A percentile compares a stretch with the other conserved stretches of the same genome.
phyloP scores from a whole-genome alignment of 2,113 vertebrate genomes.

The Pelvicachromis taeniatus region DNA sequence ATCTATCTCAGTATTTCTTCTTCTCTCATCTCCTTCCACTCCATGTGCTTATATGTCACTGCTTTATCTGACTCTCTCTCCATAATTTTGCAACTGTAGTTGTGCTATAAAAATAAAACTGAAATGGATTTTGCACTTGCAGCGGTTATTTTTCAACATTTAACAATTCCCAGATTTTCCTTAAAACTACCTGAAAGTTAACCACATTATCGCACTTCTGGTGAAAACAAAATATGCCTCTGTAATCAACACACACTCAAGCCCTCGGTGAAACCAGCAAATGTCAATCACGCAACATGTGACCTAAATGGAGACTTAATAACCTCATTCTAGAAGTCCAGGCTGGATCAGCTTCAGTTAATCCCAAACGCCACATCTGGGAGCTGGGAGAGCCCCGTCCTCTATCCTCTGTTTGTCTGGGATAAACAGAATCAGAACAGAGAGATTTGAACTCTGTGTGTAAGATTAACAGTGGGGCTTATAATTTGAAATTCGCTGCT shows the following conservation, averaged over 20 bases:
- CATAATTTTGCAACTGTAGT: not conserved
- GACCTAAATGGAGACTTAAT: slow-evolving; percentile 44
- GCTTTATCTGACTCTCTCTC: not conserved
- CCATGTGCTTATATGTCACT: not conserved
- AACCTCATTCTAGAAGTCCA: slow-evolving; percentile 30
- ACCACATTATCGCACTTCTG: not conserved
- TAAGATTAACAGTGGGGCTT: slow-evolving; percentile 16
- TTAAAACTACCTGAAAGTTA: not conserved
- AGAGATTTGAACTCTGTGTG: not conserved
- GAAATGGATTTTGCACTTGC: not conserved
- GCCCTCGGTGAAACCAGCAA: not conserved
- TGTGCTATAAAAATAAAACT: not conserved
- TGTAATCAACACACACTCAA: not conserved
- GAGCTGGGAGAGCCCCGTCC: not conserved
- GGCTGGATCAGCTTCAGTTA: slow-evolving; percentile 37
- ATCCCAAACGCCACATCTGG: slow-evolving; percentile 54
- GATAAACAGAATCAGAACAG: slow-evolving; percentile 8
- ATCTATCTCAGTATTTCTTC: not conserved
- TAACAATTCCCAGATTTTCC: not conserved
- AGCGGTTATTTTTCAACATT: not conserved
- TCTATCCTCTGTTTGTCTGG: slow-evolving; percentile 1
- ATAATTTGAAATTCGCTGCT: not conserved
- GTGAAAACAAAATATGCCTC: not conserved
- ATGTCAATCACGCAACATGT: not conserved
- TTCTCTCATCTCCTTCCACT: not conserved